Evolutionary conservation across 1,140 invertebrate genomes (phyloP), one percentile per base, ranked within the genome.

Genomic region (Popillia japonica): DNA sequence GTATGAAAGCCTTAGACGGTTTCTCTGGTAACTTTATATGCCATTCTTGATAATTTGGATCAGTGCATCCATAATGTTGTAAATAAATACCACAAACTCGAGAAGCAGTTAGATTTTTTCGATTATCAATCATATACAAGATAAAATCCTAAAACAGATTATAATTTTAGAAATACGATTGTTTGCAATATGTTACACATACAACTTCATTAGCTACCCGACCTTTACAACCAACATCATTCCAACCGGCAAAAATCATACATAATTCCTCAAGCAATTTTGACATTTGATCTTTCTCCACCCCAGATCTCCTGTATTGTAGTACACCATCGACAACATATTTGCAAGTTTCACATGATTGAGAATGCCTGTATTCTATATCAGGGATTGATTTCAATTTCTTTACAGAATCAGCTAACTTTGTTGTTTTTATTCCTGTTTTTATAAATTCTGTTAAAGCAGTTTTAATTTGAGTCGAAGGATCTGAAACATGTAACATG

Each of bases 121-220:
- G 79, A 41, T 83, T 81, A 75, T 85, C 83, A 14, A 84, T 81
- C 41, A 85, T 84, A 78, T 79, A 85, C 11, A 77, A 22, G 4
- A 77, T 6, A 2, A 34, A 7, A 27, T 77, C 77, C 77, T 77
- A 41, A 72, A 76, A 74, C 34, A 14, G 14, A 74, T 42, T 41
- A 20, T 34, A 34, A 2, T 34, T 34, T 34, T 34, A 34, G 27
- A 2, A 34, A 2, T 34, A n/a, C 4, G 27, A 34, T 34, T 34
- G 1, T 1, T 34, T 34, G 27, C 1, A 9, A 68, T 68, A 11
- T 22, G 9, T 68, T 68, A 68, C n/a, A 41, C 72, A 17, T 41
- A 74, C 72, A 17, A 74, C 40, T 40, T 74, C 72, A 7, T 17
- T 74, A n/a, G 14, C 22, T 20, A 22, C 72, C 0, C 34, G 34